phyloP scores from a whole-genome alignment of 1,140 invertebrate species.

The Meteorus sp. region DNA sequence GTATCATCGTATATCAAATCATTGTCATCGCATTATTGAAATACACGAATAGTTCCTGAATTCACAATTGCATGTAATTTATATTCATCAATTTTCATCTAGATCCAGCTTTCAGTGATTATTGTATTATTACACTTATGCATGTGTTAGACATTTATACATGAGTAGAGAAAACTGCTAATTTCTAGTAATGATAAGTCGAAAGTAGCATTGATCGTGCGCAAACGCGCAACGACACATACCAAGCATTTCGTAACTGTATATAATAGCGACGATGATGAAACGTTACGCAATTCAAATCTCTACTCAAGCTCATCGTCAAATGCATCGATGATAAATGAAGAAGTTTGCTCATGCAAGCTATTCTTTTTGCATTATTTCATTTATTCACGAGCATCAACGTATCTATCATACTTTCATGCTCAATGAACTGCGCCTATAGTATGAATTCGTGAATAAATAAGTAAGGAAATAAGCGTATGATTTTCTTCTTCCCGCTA shows the following conservation, averaged over 20 bases:
- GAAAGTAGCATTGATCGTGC: slow-evolving; percentile 9
- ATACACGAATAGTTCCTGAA: too few species aligned
- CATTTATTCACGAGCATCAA: too few species aligned
- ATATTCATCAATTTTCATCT: too few species aligned
- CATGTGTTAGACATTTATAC: too few species aligned
- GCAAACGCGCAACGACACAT: not conserved
- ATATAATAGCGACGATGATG: slow-evolving; percentile 8
- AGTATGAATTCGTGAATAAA: not conserved
- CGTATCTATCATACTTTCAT: not conserved
- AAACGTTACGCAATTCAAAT: slow-evolving; percentile 4
- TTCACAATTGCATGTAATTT: too few species aligned
- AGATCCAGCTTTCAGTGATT: too few species aligned
- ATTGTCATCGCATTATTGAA: too few species aligned
- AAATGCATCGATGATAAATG: not conserved
- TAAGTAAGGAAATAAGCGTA: not conserved
- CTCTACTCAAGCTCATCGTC: not conserved
- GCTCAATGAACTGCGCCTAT: not conserved
- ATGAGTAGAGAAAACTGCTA: too few species aligned
- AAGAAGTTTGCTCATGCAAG: slow-evolving; percentile 3
- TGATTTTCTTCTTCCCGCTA: slow-evolving; percentile 40
- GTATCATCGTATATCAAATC: too few species aligned
- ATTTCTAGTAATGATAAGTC: too few species aligned
- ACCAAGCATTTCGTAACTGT: slow-evolving; percentile 3
- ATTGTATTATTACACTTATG: too few species aligned
- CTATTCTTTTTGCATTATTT: too few species aligned